phyloP scores from a whole-genome alignment of 2,113 vertebrate species.

The Phainopepla nitens region DNA sequence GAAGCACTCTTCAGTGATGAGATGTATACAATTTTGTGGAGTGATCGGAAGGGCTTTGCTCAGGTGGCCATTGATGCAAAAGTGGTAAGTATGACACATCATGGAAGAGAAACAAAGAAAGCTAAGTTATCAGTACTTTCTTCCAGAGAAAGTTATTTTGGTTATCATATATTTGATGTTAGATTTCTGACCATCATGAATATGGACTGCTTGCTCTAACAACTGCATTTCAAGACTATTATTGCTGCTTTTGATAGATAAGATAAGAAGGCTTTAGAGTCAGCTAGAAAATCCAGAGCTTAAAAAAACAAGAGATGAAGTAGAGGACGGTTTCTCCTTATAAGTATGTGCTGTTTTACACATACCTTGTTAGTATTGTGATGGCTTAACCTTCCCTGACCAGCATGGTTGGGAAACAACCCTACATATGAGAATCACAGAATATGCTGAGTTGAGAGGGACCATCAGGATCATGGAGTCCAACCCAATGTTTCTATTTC shows the following conservation, averaged over 20 bases:
- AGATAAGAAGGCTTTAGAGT: not conserved
- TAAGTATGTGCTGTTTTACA: not conserved
- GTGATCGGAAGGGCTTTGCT: conserved; percentile 89
- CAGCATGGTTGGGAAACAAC: not conserved
- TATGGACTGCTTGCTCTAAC: not conserved
- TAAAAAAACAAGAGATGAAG: not conserved
- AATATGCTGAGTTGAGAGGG: not conserved
- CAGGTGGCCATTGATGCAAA: conserved; percentile 94
- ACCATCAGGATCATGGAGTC: not conserved
- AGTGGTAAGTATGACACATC: conserved; percentile 79
- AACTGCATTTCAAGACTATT: not conserved
- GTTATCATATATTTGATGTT: not conserved
- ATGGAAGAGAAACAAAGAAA: not conserved
- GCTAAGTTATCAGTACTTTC: not conserved
- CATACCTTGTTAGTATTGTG: not conserved
- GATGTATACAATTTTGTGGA: conserved; percentile 87
- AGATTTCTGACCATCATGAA: not conserved
- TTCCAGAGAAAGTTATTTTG: not conserved
- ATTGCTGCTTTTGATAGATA: not conserved
- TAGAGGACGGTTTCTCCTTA: not conserved
- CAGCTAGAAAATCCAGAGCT: not conserved
- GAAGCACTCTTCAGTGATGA: conserved; percentile 94
- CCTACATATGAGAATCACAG: not conserved
- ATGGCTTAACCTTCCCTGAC: not conserved
- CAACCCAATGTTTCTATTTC: not conserved